Percentiles rank a stretch among this genome's conserved stretches.
Evolutionary conservation across 2,113 vertebrate species (phyloP).

Genomic region (Dasyurus viverrinus): DNA sequence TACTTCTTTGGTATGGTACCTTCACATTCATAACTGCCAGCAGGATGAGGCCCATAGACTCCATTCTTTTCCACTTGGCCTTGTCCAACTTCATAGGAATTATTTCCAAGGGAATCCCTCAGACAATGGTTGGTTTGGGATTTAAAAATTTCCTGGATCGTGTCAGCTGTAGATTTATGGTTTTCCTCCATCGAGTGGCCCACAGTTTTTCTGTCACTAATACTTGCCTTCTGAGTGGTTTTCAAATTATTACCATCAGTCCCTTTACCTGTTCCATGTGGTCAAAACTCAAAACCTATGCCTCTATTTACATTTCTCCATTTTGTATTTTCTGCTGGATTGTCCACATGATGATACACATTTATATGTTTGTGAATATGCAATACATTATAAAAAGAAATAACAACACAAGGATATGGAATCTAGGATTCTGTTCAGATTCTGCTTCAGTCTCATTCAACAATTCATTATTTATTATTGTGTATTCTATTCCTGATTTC

Average conservation of each 20-base stretch:
- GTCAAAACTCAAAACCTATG: neutral
- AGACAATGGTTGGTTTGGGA: constrained; percentile 16
- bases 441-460: neutral
- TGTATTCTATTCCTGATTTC: neutral
- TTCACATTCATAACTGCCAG: neutral
- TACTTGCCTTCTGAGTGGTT: neutral
- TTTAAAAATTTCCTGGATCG: constrained; percentile 14
- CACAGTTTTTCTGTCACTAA: too few relatives aligned
- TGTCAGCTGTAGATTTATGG: neutral
- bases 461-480: neutral
- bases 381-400: neutral
- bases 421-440: neutral
- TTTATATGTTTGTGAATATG: neutral
- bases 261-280: neutral
- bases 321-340: neutral
- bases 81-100: constrained; percentile 29
- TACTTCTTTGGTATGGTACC: neutral
- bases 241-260: neutral
- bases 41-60: neutral
- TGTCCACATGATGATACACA: neutral
- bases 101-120: constrained; percentile 26
- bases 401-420: neutral
- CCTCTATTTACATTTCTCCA: neutral
- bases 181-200: neutral
- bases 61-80: neutral